Evolutionary conservation across 2,888 invertebrate species (phyloP).

Genomic region (Coecobrya sp.): DNA sequence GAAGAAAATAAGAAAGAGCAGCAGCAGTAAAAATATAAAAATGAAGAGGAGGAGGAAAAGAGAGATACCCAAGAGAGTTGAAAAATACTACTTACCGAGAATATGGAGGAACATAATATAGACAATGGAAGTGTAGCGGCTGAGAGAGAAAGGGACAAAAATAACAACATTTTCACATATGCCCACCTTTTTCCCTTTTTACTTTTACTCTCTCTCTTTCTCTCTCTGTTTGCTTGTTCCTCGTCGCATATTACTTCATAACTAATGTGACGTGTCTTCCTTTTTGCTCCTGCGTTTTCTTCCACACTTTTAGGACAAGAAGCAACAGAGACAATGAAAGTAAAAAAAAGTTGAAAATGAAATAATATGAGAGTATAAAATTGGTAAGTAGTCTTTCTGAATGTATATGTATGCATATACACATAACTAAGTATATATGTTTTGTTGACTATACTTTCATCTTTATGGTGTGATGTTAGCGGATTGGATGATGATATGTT

Average conservation of each 20-base stretch:
- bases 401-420: not conserved
- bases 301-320: not conserved
- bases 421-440: not conserved
- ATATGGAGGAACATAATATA: not conserved
- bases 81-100: slow-evolving; percentile 53
- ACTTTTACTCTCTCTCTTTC: not conserved
- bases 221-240: slow-evolving; percentile 4
- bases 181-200: slow-evolving; percentile 21
- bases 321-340: slow-evolving; percentile 51
- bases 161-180: slow-evolving; percentile 6
- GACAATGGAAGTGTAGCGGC: not conserved
- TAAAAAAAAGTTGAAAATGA: slow-evolving; percentile 28
- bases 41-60: slow-evolving; percentile 43
- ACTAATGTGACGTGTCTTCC: slow-evolving; percentile 75
- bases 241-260: slow-evolving; percentile 74
- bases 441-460: not conserved
- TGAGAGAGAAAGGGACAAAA: slow-evolving; percentile 23
- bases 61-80: slow-evolving; percentile 74
- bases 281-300: not conserved
- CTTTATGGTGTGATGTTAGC: slow-evolving; percentile 5
- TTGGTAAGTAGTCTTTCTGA: not conserved
- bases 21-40: slow-evolving; percentile 58
- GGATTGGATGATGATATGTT: slow-evolving; percentile 3
- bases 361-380: slow-evolving; percentile 30
- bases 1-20: slow-evolving; percentile 9